Percentiles rank a stretch among this genome's conserved stretches.
These are phyloP conservation scores for Leptinotarsa tumamoca DNA, from an alignment of 2,888 invertebrate genomes.

Conservation along the genomic window DNA sequence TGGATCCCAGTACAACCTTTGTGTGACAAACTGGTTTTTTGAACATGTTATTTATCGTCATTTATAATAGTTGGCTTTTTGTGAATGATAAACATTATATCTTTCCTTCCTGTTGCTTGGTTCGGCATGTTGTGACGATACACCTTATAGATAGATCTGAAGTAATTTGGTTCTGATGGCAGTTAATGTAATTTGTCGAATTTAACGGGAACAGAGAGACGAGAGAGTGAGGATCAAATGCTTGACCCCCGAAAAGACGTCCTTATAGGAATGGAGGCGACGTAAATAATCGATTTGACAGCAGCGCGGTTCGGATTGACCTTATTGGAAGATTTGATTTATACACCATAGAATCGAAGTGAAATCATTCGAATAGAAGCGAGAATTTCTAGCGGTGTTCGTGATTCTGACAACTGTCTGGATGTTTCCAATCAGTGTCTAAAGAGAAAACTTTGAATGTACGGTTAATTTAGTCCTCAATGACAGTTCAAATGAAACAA, in stretches of 20 bases:
- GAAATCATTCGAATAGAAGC: constrained; percentile 2
- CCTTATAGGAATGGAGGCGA: constrained; percentile 26
- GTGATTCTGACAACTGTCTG: constrained; percentile 12
- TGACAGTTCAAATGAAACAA: neutral
- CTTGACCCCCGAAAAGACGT: constrained; percentile 8
- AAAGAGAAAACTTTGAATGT: neutral
- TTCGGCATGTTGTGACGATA: too few species aligned
- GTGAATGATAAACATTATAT: too few species aligned
- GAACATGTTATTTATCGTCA: too few species aligned
- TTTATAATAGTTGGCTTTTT: too few species aligned
- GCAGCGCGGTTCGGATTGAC: constrained; percentile 27
- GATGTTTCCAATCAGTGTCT: neutral
- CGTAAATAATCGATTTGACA: constrained; percentile 31
- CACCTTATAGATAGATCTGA: too few species aligned
- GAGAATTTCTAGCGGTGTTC: neutral
- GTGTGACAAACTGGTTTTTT: too few species aligned
- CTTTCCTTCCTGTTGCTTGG: too few species aligned
- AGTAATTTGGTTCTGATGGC: too few species aligned
- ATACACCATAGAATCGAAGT: constrained; percentile 22
- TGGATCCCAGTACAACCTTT: too few species aligned
- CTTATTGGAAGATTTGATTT: constrained; percentile 31
- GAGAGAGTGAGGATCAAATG: neutral
- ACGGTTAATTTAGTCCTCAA: neutral
- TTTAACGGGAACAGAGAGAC: neutral
- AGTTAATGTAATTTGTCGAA: neutral